Conservation (phyloP, 2,113 vertebrate species). For the Hemichromis elongatus region DNA sequence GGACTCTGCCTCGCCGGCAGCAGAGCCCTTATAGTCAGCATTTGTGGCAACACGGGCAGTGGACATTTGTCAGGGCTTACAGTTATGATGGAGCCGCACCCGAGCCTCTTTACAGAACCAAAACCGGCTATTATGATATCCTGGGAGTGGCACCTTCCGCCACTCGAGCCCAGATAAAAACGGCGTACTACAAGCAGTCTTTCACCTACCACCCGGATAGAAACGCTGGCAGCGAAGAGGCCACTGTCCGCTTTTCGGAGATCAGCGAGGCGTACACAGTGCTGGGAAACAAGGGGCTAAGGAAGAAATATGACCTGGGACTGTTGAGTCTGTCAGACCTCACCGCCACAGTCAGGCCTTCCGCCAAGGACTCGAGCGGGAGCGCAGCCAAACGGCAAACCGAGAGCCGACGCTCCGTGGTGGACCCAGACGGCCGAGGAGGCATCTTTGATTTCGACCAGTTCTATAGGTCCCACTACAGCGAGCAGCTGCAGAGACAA, state of each 20-base stretch:
- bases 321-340: conserved; percentile 72
- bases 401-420: neutral
- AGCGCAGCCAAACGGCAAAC: neutral
- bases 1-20: neutral
- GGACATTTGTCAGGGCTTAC: conserved; percentile 17
- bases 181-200: conserved; percentile 86
- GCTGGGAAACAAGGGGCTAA: conserved; percentile 76
- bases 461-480: conserved; percentile 83
- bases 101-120: conserved; percentile 52
- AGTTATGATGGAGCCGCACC: neutral
- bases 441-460: conserved; percentile 80
- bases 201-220: conserved; percentile 86
- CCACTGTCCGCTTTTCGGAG: conserved; percentile 77
- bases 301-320: conserved; percentile 84
- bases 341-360: conserved; percentile 19
- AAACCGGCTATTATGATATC: conserved; percentile 80
- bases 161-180: conserved; percentile 85
- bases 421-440: neutral
- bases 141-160: conserved; percentile 72
- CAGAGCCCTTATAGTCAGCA: neutral
- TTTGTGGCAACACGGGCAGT: neutral
- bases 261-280: conserved; percentile 84
- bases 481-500: conserved; percentile 80
- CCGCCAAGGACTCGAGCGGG: neutral
- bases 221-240: conserved; percentile 76